Conservation (phyloP, 2,797 vertebrate species). For the Alauda arvensis region DNA sequence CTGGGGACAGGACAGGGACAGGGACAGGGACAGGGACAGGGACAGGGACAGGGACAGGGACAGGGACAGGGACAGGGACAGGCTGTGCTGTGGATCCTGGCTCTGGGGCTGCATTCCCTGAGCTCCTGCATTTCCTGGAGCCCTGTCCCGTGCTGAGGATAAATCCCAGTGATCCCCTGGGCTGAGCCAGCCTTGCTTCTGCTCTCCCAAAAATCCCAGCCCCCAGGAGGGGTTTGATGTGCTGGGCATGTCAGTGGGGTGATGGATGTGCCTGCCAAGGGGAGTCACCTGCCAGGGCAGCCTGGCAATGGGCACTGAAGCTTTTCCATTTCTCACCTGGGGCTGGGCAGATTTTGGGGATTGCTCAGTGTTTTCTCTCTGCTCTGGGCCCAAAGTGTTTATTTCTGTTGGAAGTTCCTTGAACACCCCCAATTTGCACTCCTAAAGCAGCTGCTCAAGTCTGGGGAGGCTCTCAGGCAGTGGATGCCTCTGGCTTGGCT, state of each 20-base stretch:
- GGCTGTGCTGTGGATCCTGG: no score
- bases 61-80: no score
- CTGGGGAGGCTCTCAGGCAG: background rate
- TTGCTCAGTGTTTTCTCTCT: background rate
- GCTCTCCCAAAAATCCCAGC: background rate
- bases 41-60: background rate
- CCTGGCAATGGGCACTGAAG: background rate
- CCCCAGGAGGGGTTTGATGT: background rate
- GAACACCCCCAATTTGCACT: background rate
- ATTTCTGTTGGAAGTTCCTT: slow-evolving; percentile 6
- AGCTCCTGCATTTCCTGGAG: background rate
- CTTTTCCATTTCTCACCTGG: background rate
- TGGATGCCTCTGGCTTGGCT: background rate
- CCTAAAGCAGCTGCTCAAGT: background rate
- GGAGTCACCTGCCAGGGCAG: background rate
- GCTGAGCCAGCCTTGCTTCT: background rate
- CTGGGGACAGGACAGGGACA: background rate
- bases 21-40: no score
- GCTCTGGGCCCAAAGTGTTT: background rate
- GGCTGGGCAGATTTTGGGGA: background rate
- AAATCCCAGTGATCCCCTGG: background rate
- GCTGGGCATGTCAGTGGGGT: slow-evolving; percentile 15
- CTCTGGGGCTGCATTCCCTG: background rate
- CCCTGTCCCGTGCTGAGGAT: background rate
- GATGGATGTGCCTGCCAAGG: slow-evolving; percentile 33